phyloP scores from a whole-genome alignment of 2,797 vertebrate genomes.

The Ceryle rudis region DNA sequence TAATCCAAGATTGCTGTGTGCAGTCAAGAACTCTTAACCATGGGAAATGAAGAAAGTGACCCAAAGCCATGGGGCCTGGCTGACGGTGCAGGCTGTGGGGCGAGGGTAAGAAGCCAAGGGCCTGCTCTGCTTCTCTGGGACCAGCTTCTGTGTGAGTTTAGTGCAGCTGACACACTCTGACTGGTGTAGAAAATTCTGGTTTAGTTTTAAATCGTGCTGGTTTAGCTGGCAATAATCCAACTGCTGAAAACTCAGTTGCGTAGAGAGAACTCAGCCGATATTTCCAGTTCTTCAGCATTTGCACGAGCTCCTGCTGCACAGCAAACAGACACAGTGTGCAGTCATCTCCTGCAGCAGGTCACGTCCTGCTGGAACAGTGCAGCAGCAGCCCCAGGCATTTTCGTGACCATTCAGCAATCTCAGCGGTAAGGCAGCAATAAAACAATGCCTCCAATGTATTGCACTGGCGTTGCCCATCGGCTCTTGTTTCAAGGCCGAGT shows the following conservation, averaged over 20 bases:
- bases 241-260: background rate
- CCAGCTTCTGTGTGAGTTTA: background rate
- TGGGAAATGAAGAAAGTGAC: background rate
- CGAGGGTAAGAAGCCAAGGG: background rate
- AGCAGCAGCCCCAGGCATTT: background rate
- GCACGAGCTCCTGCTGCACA: background rate
- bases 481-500: constrained; percentile 36
- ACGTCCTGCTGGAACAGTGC: background rate
- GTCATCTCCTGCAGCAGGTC: background rate
- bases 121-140: background rate
- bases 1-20: constrained; percentile 29
- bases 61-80: accelerated
- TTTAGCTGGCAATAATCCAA: background rate
- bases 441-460: constrained; percentile 40
- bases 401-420: background rate
- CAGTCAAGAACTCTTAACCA: constrained; percentile 10
- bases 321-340: background rate
- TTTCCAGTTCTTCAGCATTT: constrained; percentile 35
- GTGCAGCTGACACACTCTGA: background rate
- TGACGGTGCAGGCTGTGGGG: background rate
- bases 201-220: background rate
- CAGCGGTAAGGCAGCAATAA: constrained; percentile 16
- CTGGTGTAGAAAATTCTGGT: background rate
- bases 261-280: background rate
- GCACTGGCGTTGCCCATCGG: background rate